Percentiles rank a stretch among this genome's conserved stretches.
Conservation (phyloP, 2,888 invertebrate genomes). For the Cylloceria caligata region DNA sequence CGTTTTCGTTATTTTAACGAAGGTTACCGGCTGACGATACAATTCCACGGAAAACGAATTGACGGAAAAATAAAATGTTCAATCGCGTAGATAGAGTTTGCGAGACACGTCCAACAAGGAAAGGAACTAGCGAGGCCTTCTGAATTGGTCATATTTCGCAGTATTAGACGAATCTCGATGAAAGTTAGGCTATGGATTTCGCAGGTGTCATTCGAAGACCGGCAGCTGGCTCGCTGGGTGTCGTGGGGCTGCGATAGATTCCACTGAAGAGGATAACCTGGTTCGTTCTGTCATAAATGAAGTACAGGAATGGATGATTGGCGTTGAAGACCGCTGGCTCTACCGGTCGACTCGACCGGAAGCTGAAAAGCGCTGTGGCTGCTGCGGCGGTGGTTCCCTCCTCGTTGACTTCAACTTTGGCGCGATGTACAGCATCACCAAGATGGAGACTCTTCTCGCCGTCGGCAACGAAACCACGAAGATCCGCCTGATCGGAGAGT, state of each 20-base stretch:
- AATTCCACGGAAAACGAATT: too few species aligned
- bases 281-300: constrained; percentile 90
- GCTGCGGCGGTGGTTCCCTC: constrained; percentile 95
- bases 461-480: constrained; percentile 87
- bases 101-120: neutral
- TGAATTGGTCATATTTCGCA: constrained; percentile 1
- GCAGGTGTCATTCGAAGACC: neutral
- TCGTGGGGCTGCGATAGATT: constrained; percentile 86
- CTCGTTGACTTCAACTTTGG: constrained; percentile 93
- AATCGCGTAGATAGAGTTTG: neutral
- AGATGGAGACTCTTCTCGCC: constrained; percentile 82
- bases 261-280: constrained; percentile 90
- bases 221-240: constrained; percentile 42
- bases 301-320: constrained; percentile 94
- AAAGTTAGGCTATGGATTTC: constrained; percentile 37
- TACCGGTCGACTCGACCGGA: constrained; percentile 93
- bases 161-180: constrained; percentile 34
- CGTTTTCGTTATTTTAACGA: neutral
- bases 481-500: constrained; percentile 86
- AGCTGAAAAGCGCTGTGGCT: constrained; percentile 93
- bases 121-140: constrained; percentile 10
- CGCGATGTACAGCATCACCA: constrained; percentile 89
- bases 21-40: neutral
- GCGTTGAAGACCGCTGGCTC: constrained; percentile 92
- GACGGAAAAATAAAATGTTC: too few species aligned